These are phyloP conservation scores for Aurelia coerulea DNA, from an alignment of 30 jellyfish, hydroid and myxozoan genomes.

Conservation along the genomic window DNA sequence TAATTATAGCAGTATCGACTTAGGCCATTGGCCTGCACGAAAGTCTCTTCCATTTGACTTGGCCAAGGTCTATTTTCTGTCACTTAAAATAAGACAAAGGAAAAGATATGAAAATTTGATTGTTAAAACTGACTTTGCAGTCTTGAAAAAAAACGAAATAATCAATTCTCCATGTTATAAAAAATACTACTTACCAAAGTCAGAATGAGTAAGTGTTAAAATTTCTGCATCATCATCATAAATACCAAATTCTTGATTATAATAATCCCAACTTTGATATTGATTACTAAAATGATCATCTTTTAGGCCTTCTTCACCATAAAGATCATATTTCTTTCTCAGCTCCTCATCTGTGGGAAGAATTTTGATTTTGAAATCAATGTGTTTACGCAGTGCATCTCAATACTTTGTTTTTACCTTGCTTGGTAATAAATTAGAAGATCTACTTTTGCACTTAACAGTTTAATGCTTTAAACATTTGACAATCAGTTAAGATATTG, in stretches of 20 bases:
- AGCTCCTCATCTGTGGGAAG: constrained; percentile 80
- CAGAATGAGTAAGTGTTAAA: constrained; percentile 78
- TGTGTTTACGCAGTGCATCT: neutral
- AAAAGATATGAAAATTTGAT: too few species aligned
- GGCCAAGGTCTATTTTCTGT: too few species aligned
- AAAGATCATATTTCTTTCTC: constrained; percentile 89
- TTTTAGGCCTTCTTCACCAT: constrained; percentile 96
- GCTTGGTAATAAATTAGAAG: too few species aligned
- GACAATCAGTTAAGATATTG: too few species aligned
- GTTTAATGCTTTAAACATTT: too few species aligned
- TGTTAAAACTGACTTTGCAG: neutral
- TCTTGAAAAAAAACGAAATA: neutral
- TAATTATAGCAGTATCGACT: too few species aligned
- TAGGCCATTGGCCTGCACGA: too few species aligned
- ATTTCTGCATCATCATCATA: constrained; percentile 97
- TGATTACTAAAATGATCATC: constrained; percentile 88
- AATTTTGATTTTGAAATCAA: neutral
- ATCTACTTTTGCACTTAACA: too few species aligned
- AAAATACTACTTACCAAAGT: constrained; percentile 69
- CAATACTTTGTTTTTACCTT: too few species aligned
- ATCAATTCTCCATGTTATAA: neutral
- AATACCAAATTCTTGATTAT: constrained; percentile 90
- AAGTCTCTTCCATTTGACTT: too few species aligned
- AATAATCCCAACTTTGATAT: constrained; percentile 91
- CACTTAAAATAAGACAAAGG: too few species aligned